phyloP scores from a whole-genome alignment of 2,797 vertebrate genomes.

The Gadopsis marmoratus region DNA sequence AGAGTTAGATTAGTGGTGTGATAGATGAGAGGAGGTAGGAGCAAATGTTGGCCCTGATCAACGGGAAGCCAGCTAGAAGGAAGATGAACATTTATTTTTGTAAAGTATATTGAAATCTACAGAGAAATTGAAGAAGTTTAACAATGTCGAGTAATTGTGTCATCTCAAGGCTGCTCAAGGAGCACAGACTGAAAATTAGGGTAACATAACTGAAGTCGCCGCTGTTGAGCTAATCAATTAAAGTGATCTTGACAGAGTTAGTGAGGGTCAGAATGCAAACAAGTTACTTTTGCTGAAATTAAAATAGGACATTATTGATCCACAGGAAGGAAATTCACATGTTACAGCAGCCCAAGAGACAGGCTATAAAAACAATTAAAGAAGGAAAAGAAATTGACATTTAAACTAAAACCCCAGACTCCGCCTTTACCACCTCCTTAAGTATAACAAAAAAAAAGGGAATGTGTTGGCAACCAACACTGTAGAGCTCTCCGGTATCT shows the following conservation, averaged over 20 bases:
- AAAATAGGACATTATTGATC: neutral
- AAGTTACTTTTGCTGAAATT: neutral
- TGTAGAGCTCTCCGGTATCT: neutral
- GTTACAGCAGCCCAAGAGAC: neutral
- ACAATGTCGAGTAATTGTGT: neutral
- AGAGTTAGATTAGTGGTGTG: conserved; percentile 59
- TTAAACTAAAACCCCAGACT: neutral
- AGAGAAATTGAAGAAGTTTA: neutral
- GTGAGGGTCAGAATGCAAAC: neutral
- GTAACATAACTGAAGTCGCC: neutral
- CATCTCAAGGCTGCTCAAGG: neutral
- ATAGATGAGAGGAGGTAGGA: conserved; percentile 38
- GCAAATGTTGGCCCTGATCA: conserved; percentile 18
- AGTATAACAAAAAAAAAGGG: neutral
- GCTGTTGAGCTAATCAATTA: neutral
- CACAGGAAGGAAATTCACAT: neutral
- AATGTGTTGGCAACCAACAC: neutral
- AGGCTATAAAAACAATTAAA: neutral
- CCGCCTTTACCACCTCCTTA: neutral
- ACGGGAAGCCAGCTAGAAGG: neutral
- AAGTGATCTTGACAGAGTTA: neutral
- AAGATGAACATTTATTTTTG: neutral
- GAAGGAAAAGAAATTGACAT: neutral
- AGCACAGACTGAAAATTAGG: neutral
- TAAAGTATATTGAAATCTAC: neutral